A percentile compares a stretch with the other conserved stretches of the same genome.
Evolutionary conservation across 2,888 invertebrate species (phyloP).

Genomic region (Epiblema foenella): DNA sequence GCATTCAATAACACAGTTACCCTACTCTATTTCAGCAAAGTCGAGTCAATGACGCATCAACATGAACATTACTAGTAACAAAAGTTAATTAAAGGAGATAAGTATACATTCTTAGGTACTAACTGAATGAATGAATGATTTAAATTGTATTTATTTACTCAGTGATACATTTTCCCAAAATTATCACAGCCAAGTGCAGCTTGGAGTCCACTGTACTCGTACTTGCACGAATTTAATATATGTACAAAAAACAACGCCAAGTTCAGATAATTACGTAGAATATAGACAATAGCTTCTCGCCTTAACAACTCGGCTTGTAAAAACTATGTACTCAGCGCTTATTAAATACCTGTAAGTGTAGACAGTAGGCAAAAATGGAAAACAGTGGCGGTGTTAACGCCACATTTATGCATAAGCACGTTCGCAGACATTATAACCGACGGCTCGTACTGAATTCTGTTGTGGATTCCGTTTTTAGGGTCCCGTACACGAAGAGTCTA

Average conservation of each 20-base stretch:
- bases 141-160: not conserved
- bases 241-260: not conserved
- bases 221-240: not conserved
- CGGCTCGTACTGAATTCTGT: conserved; percentile 68
- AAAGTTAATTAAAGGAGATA: no score
- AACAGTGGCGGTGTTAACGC: conserved; percentile 58
- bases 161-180: not conserved
- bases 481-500: no score
- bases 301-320: not conserved
- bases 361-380: conserved; percentile 38
- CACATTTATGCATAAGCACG: conserved; percentile 72
- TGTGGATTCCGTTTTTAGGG: conserved; percentile 71
- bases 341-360: conserved; percentile 31
- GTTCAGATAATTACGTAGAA: not conserved
- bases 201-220: not conserved
- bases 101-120: no score
- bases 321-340: conserved; percentile 3
- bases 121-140: no score
- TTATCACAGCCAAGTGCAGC: not conserved
- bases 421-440: conserved; percentile 69
- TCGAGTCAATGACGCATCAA: no score
- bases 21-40: no score
- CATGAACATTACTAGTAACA: no score
- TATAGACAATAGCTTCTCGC: not conserved
- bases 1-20: no score